Base-by-base conservation (phyloP, 2,113 vertebrate genomes). In the Laterallus jamaicensis region DNA sequence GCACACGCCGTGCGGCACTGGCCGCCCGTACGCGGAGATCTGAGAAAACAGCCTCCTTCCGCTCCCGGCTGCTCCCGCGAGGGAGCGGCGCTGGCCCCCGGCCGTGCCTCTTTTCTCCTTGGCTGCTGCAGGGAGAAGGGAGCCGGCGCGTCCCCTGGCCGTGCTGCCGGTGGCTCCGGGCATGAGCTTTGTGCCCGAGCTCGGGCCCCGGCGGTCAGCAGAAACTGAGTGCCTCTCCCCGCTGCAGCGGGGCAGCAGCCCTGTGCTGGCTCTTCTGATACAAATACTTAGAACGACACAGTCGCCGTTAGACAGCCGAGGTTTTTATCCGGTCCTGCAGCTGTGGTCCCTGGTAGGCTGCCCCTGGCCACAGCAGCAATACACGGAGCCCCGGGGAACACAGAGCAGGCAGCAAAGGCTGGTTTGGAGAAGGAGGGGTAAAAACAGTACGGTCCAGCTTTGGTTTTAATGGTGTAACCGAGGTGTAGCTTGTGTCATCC, bases 201-300 rank as follows among this genome's bases (percentile, higher is more conserved):
- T 25, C 24, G 2, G 12, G n/a, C 3, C 22, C 10, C 1, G 32
- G 31, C 3, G 37, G 31, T 5, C 35, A 5, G 12, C 42, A n/a
- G 67, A 9, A 32, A 0, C 8, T 15, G 6, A 1, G 13, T 5
- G 66, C 0, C 26, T 18, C 5, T 47, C 35, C 24, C 25, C 2
- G 17, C 17, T 14, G 25, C 50, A 17, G 68, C 13, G 1, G 2
- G 21, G 56, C 44, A 47, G 44, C 44, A 47, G 44, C 44, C 18
- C 4, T 19, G 44, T 47, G 44, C 44, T 47, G 44, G 44, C 4
- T 11, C 9, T 70, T 28, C 9, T 29, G 28, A 31, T 11, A 9
- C 10, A 12, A 17, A 3, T 3, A 4, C 17, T 64, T 67, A 9
- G 44, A 84, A 17, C 13, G 6, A 4, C 1, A 4, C 7, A 1